A percentile compares a stretch with the other conserved stretches of the same genome.
Evolutionary conservation across 2,797 vertebrate species (phyloP).

Genomic region (Helicolenus hilgendorfi): DNA sequence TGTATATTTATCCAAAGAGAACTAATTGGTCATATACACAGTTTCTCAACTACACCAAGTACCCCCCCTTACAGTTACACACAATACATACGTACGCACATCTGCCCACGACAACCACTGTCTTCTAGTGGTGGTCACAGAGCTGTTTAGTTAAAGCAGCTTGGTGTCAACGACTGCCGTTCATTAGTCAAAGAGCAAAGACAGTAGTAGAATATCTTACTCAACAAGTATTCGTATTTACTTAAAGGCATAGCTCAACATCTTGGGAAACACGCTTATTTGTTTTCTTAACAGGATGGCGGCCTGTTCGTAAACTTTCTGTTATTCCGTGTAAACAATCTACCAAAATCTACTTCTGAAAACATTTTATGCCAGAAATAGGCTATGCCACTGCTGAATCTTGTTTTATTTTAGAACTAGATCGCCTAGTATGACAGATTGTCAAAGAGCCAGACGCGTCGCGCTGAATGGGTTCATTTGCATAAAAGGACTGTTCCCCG

Average conservation of each 20-base stretch:
- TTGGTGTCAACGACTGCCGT: neutral
- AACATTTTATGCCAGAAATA: too few species aligned
- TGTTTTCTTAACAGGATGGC: neutral
- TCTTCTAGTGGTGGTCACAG: neutral
- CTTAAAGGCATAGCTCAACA: neutral
- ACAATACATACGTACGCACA: conserved; percentile 1
- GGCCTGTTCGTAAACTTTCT: too few species aligned
- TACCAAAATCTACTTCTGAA: too few species aligned
- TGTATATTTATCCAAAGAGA: neutral
- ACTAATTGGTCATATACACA: neutral
- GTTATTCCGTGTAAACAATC: too few species aligned
- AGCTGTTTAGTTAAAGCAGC: neutral
- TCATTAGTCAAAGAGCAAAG: neutral
- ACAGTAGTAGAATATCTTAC: neutral
- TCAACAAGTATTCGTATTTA: neutral
- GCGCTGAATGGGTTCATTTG: too few species aligned
- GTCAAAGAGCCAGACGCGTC: too few species aligned
- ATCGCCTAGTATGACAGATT: too few species aligned
- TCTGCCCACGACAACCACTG: neutral
- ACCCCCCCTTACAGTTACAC: neutral
- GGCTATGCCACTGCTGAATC: too few species aligned
- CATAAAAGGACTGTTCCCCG: too few species aligned
- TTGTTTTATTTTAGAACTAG: too few species aligned
- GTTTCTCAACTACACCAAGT: neutral
- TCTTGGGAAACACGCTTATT: neutral